Evolutionary conservation across 2,113 vertebrate genomes (phyloP).

Genomic region (Dicrurus megarhynchus): DNA sequence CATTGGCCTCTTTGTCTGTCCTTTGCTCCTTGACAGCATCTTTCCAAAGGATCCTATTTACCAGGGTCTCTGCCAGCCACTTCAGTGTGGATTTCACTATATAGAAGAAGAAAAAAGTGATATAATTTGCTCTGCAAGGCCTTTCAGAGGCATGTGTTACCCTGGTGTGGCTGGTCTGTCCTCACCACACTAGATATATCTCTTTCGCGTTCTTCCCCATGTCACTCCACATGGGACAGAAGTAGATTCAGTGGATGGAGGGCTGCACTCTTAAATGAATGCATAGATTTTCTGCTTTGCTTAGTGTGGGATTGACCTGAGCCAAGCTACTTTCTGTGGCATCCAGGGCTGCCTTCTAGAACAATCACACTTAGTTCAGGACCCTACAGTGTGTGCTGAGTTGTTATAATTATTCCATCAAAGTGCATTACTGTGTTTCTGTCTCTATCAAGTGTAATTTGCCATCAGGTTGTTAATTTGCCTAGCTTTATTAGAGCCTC

Average conservation of each 20-base stretch:
- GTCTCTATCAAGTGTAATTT: not conserved
- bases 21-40: not conserved
- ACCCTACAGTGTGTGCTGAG: not conserved
- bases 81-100: not conserved
- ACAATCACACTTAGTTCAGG: not conserved
- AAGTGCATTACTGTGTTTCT: not conserved
- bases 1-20: not conserved
- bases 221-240: not conserved
- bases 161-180: not conserved
- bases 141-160: not conserved
- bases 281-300: not conserved
- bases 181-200: not conserved
- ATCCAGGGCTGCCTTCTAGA: not conserved
- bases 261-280: not conserved
- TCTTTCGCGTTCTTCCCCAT: not conserved
- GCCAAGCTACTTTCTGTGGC: not conserved
- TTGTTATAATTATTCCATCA: slow-evolving; percentile 15
- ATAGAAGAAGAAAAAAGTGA: not conserved
- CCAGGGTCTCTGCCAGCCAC: not conserved
- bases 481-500: not conserved
- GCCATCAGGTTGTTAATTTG: slow-evolving; percentile 10
- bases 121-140: not conserved
- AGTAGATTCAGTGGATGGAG: not conserved
- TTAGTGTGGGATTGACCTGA: not conserved
- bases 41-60: not conserved